Conservation (phyloP, 64 coral and sea anemone species). For the Montipora sp. region DNA sequence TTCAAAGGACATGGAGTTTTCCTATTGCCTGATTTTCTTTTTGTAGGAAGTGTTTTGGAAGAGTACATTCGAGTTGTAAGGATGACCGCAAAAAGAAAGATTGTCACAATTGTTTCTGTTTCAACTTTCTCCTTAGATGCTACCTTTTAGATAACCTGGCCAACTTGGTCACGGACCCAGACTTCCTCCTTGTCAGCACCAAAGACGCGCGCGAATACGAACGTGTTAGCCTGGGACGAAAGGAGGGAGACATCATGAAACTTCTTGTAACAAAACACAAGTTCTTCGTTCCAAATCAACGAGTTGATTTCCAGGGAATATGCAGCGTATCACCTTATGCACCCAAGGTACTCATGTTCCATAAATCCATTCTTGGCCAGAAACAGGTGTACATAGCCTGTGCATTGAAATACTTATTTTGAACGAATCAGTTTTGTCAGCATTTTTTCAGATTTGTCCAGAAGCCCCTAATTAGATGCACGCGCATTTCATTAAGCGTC, state of each 20-base stretch:
- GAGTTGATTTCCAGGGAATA: constrained; percentile 94
- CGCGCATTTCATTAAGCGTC: no score
- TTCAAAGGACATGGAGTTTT: no score
- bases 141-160: constrained; percentile 98
- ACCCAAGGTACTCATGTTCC: constrained; percentile 67
- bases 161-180: constrained; percentile 95
- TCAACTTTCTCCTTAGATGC: constrained; percentile 52
- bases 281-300: constrained; percentile 77
- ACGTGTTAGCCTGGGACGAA: constrained; percentile 96
- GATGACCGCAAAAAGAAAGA: neutral
- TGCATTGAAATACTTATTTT: no score
- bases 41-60: no score
- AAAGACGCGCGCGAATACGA: constrained; percentile 98
- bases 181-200: constrained; percentile 89
- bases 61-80: no score
- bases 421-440: no score
- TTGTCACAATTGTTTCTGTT: neutral
- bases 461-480: no score
- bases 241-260: constrained; percentile 99
- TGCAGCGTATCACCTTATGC: constrained; percentile 97
- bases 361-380: no score
- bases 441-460: no score
- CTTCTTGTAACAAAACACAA: constrained; percentile 82
- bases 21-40: no score
- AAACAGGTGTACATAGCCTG: no score